Base-by-base conservation (phyloP, 2,888 invertebrate genomes). In the Syritta pipiens region DNA sequence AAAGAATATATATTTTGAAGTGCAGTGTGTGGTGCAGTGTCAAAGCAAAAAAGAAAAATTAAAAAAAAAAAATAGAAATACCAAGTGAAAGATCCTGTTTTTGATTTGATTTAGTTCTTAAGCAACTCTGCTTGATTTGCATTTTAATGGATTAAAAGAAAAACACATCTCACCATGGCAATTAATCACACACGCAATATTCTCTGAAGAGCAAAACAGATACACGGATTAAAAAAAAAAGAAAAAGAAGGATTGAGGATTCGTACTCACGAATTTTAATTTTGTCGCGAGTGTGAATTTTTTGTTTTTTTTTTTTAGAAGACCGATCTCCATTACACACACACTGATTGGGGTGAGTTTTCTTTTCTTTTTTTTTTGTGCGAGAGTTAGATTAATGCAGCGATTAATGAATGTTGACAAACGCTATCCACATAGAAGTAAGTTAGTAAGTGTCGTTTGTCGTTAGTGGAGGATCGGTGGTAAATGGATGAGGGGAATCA, bases 111-210 rank as follows among this genome's bases (percentile, higher is more conserved):
- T 53, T 60, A 49, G 46, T 19, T 28, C 12, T 22, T 22, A 37
- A 53, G 57, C 53, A 46, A 62, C 74, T n/a, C n/a, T 57, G 35
- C 67, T 63, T 69, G 37, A 81, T 81, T 81, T 75, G 75, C 81
- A 81, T 81, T 57, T 81, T 81, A 81, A 69, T 81, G 69, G 75
- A 81, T 81, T 81, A 53, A 75, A 69, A 69, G 63, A n/a, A n/a
- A n/a, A n/a, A n/a, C n/a, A n/a, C n/a, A n/a, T 57, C 49, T 81
- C 81, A 69, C 51, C 68, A 59, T 51, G 40, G 57, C 46, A 35
- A 81, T 75, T 75, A 75, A 81, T 81, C 81, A 81, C 75, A 51
- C 67, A 79, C 68, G 74, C 72, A 72, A 19, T 68, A 62, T 74
- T 62, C 62, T 57, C 35, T 68, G 57, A 74, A 79, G 62, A 79